Evolutionary conservation across 2,113 vertebrate species (phyloP).

Genomic region (Vombatus ursinus): DNA sequence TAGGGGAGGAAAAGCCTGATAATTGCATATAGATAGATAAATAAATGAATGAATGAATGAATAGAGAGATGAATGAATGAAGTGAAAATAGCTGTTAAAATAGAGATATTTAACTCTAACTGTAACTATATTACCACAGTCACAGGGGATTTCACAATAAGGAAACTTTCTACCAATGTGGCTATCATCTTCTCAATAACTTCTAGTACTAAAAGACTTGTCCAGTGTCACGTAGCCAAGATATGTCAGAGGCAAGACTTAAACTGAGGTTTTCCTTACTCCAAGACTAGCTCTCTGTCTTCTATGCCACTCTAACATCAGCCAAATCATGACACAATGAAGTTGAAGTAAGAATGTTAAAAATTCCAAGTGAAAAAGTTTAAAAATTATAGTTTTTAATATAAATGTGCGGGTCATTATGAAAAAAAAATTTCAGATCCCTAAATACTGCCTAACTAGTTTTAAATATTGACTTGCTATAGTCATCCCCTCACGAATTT

Average conservation of each 20-base stretch:
- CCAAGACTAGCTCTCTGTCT: background rate
- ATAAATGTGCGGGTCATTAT: background rate
- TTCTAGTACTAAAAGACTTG: background rate
- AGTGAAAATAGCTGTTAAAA: background rate
- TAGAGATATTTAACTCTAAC: too few relatives aligned
- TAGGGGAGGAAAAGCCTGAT: background rate
- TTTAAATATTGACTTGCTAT: constrained; percentile 60
- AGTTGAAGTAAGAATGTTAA: constrained; percentile 34
- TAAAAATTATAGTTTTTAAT: background rate
- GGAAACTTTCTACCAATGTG: background rate
- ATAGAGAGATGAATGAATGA: background rate
- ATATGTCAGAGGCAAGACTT: background rate
- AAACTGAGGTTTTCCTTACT: background rate
- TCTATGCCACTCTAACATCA: background rate
- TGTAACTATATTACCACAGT: background rate
- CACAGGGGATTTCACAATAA: background rate
- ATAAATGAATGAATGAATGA: background rate
- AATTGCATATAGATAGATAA: background rate
- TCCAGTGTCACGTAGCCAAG: background rate
- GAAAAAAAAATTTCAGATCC: background rate
- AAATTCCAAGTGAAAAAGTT: constrained; percentile 6
- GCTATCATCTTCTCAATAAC: background rate
- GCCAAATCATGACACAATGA: constrained; percentile 1
- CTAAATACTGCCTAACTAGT: constrained; percentile 19
- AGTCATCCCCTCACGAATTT: constrained; percentile 39